Percentiles rank a stretch among this genome's conserved stretches.
Evolutionary conservation across 2,888 invertebrate genomes (phyloP).

Genomic region (Aleiodes leptofemur): DNA sequence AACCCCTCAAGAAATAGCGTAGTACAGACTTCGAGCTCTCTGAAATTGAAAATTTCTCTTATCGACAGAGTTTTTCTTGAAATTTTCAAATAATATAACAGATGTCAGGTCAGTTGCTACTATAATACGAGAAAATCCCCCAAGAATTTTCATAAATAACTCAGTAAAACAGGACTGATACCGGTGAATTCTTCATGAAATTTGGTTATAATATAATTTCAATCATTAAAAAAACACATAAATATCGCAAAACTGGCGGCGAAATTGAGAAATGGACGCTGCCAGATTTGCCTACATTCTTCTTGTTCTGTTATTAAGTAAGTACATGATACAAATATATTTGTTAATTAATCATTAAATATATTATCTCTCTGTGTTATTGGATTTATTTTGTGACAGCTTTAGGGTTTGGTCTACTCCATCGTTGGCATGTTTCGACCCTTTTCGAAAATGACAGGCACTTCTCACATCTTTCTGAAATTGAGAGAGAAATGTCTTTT

Average conservation of each 20-base stretch:
- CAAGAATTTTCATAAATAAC: background rate
- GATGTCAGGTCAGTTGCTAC: too few relatives aligned
- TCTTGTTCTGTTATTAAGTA: conserved; percentile 48
- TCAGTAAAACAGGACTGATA: background rate
- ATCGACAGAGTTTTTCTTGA: too few relatives aligned
- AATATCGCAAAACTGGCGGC: conserved; percentile 20
- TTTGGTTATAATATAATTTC: background rate
- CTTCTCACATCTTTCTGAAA: conserved; percentile 88
- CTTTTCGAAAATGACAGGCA: conserved; percentile 90
- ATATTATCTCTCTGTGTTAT: background rate
- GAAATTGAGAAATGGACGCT: conserved; percentile 46
- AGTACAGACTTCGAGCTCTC: too few relatives aligned
- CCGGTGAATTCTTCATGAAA: conserved; percentile 26
- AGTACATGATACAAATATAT: conserved; percentile 26
- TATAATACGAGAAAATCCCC: background rate
- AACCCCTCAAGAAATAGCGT: too few relatives aligned
- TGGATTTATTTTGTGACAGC: conserved; percentile 74
- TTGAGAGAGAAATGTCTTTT: conserved; percentile 91
- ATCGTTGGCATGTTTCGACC: conserved; percentile 82
- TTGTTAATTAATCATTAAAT: background rate
- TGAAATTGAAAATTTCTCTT: too few relatives aligned
- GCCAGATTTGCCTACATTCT: conserved; percentile 49
- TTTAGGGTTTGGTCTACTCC: conserved; percentile 78
- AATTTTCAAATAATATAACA: too few relatives aligned
- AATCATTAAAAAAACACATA: background rate